A percentile compares a stretch with the other conserved stretches of the same genome.
These are phyloP conservation scores for Eulithis testata DNA, from an alignment of 2,888 invertebrate species.

Conservation along the genomic window DNA sequence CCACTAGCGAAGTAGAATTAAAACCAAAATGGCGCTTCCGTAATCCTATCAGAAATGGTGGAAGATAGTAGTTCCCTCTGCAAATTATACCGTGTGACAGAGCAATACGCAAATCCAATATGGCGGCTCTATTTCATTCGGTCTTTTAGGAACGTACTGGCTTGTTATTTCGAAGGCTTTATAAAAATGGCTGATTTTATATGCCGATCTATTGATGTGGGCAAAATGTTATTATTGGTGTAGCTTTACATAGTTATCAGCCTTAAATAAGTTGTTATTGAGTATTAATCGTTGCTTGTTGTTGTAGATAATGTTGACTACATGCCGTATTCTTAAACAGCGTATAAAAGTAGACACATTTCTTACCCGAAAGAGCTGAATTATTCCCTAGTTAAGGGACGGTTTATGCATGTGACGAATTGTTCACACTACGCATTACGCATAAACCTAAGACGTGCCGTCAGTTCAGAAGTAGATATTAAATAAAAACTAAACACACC, in stretches of 20 bases:
- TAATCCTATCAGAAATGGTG: neutral
- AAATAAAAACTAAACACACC: too few species aligned
- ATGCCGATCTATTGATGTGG: constrained; percentile 16
- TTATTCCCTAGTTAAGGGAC: too few species aligned
- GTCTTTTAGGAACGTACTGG: neutral
- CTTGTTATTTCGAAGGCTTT: neutral
- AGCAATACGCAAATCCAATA: too few species aligned
- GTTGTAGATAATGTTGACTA: constrained; percentile 13
- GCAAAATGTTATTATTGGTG: constrained; percentile 37
- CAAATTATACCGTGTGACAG: too few species aligned
- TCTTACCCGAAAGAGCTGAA: too few species aligned
- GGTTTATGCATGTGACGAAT: too few species aligned
- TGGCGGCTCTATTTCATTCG: neutral
- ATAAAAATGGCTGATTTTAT: constrained; percentile 14
- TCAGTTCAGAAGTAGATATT: too few species aligned
- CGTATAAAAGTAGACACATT: neutral
- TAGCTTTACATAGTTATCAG: constrained; percentile 35
- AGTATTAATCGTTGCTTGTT: constrained; percentile 32
- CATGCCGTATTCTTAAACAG: constrained; percentile 4
- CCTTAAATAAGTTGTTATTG: constrained; percentile 36
- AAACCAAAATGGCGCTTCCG: constrained; percentile 11
- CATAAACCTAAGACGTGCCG: too few species aligned
- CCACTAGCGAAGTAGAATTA: neutral
- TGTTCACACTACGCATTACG: too few species aligned
- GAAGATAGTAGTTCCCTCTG: neutral